Evolutionary conservation across 2,888 invertebrate genomes (phyloP), one percentile per base, ranked within the genome.

Genomic region (Pteria penguin): DNA sequence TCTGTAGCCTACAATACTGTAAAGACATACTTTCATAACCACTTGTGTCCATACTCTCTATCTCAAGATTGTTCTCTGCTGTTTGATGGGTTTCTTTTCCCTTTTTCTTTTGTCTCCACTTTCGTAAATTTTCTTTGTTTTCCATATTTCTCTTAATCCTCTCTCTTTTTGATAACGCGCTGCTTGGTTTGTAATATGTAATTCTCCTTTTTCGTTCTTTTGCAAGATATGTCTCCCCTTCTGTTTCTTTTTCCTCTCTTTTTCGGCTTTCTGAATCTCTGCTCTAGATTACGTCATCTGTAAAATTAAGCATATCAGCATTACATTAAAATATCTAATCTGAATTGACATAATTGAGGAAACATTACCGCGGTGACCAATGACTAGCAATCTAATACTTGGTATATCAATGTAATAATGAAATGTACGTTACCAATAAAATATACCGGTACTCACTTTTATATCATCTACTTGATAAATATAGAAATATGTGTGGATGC

Each of bases 221-320:
- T n/a, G 55, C 36, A 4, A 76, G 63, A 31, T 61, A 72, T 8
- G 26, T 18, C 22, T 45, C 68, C 11, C 68, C 57, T 11, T 63
- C 57, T 55, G 55, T n/a, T 57, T 24, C 33, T 72, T 76, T 22
- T 69, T 54, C 24, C 72, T 29, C 31, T 76, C 66, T 29, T 68
- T 63, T 2, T 72, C 67, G 14, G 62, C 67, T 52, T 72, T 63
- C 29, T 72, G 68, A n/a, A 76, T 76, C 31, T 76, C 72, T 4
- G 72, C 72, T 58, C 72, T 61, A 36, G 58, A 57, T 33, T 72
- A 67, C n/a, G 11, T 54, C 71, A 71, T 69, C 45, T 36, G 45
- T 36, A 36, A 36, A 36, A 11, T 36, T 36, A 36, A 36, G 14
- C 45, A 36, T 11, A 36, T 11, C 14, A 11, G n/a, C 5, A 36